Evolutionary conservation across 2,888 invertebrate genomes (phyloP).

Genomic region (Cryptops parisi): DNA sequence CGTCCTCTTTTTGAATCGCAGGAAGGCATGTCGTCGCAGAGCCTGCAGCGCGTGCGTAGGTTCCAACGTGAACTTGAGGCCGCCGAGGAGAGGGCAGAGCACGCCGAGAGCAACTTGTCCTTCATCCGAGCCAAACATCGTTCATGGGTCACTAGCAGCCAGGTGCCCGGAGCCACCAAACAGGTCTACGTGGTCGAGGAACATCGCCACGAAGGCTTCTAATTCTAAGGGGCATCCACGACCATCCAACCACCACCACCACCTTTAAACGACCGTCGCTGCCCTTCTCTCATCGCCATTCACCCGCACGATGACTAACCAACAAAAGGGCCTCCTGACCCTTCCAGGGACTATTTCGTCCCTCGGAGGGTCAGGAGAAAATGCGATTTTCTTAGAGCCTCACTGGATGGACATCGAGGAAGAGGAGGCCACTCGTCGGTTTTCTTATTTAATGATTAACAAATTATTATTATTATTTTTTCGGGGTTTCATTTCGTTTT

Average conservation of each 20-base stretch:
- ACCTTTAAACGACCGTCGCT: neutral
- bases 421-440: no score
- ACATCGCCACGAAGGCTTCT: constrained; percentile 18
- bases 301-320: no score
- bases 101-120: constrained; percentile 83
- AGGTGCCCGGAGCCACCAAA: constrained; percentile 52
- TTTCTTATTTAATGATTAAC: no score
- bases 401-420: no score
- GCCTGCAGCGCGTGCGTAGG: constrained; percentile 87
- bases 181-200: constrained; percentile 26
- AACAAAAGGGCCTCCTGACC: no score
- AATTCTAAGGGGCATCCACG: constrained; percentile 9
- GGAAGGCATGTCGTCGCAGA: constrained; percentile 85
- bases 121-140: constrained; percentile 97
- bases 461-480: no score
- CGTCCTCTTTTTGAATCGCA: no score
- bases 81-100: constrained; percentile 91
- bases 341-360: no score
- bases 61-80: constrained; percentile 98
- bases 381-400: no score
- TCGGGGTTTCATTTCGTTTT: no score
- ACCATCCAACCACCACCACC: neutral
- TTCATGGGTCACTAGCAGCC: constrained; percentile 88
- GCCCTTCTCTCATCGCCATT: no score
- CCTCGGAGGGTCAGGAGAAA: no score